phyloP scores from a whole-genome alignment of 2,797 vertebrate species.

The Meda fulgida region DNA sequence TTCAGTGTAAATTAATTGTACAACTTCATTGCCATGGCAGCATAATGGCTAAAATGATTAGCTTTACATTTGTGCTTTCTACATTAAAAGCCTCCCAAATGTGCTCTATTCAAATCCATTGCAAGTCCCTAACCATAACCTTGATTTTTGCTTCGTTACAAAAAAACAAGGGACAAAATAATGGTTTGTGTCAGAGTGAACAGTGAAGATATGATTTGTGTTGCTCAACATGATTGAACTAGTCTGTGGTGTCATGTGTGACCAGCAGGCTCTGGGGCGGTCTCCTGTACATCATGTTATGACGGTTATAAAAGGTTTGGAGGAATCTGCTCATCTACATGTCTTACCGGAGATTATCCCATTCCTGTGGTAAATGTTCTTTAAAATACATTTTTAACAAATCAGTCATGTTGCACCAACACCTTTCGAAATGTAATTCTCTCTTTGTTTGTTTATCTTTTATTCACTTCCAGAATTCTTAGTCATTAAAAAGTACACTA shows the following conservation, averaged over 20 bases:
- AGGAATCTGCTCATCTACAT: constrained; percentile 82
- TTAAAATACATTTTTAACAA: background rate
- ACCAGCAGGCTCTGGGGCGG: constrained; percentile 73
- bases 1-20: background rate
- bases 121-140: background rate
- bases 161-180: too few relatives aligned
- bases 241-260: background rate
- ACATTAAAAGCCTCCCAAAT: background rate
- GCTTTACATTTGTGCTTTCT: background rate
- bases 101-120: background rate
- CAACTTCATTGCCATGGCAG: background rate
- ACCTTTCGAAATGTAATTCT: background rate
- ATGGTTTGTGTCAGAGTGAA: background rate
- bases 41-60: background rate
- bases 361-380: constrained; percentile 70
- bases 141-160: too few relatives aligned
- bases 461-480: background rate
- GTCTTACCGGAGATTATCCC: constrained; percentile 83
- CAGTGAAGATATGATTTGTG: background rate
- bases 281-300: constrained; percentile 84
- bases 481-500: background rate
- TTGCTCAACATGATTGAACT: background rate
- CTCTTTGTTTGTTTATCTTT: background rate
- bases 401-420: background rate
- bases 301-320: constrained; percentile 76